A percentile compares a stretch with the other conserved stretches of the same genome.
phyloP scores from a whole-genome alignment of 2,888 invertebrate genomes.

The Eilema griseolum region DNA sequence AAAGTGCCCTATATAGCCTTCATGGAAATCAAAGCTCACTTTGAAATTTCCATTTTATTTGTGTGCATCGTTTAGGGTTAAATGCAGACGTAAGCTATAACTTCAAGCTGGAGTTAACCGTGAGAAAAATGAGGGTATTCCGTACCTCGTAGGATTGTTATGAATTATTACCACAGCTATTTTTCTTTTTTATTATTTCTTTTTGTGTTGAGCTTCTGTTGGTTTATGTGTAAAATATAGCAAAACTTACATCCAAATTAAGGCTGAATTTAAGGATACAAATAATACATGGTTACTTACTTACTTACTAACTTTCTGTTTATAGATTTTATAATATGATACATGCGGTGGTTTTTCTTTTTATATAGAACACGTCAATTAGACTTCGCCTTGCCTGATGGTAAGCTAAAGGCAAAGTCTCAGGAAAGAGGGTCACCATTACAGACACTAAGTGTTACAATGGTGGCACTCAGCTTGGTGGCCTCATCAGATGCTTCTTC shows the following conservation, averaged over 20 bases:
- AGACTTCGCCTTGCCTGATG: too few species aligned
- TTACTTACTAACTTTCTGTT: too few species aligned
- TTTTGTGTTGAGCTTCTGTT: not conserved
- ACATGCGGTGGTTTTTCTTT: too few species aligned
- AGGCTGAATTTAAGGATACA: not conserved
- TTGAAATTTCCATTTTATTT: constrained; percentile 44
- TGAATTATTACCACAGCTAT: not conserved
- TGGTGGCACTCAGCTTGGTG: too few species aligned
- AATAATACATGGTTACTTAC: too few species aligned
- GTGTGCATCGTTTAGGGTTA: constrained; percentile 36
- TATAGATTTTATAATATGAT: too few species aligned
- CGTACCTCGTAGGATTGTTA: constrained; percentile 17
- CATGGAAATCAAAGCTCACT: constrained; percentile 51
- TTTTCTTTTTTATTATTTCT: not conserved
- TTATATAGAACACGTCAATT: too few species aligned
- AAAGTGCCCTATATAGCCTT: constrained; percentile 50
- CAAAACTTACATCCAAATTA: not conserved
- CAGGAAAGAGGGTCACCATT: too few species aligned
- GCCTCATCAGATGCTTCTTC: too few species aligned
- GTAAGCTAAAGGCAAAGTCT: too few species aligned
- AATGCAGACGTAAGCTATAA: constrained; percentile 35
- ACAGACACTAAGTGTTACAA: too few species aligned
- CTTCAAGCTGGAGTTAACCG: constrained; percentile 30
- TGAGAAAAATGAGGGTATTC: constrained; percentile 25
- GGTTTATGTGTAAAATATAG: not conserved